Evolutionary conservation across 2,888 invertebrate species (phyloP).

Genomic region (Euphydryas editha): DNA sequence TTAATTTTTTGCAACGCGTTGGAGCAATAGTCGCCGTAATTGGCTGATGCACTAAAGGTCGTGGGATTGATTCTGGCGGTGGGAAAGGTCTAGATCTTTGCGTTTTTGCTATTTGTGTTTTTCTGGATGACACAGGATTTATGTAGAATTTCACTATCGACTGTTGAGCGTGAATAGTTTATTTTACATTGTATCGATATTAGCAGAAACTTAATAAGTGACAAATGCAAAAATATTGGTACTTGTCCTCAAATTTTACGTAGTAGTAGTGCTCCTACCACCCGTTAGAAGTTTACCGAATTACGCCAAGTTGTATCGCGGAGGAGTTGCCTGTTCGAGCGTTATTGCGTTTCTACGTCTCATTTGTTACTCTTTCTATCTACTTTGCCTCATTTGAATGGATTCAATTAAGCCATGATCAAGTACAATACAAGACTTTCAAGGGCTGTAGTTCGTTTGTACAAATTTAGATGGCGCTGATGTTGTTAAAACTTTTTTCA

Average conservation of each 20-base stretch:
- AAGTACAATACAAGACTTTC: constrained; percentile 7
- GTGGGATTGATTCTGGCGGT: too few relatives aligned
- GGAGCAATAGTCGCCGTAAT: too few relatives aligned
- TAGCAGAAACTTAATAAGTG: neutral
- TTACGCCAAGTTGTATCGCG: constrained; percentile 36
- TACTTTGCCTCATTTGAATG: constrained; percentile 33
- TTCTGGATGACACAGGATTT: too few relatives aligned
- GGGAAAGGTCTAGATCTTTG: too few relatives aligned
- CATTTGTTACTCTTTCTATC: constrained; percentile 30
- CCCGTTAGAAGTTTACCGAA: constrained; percentile 42
- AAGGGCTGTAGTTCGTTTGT: neutral
- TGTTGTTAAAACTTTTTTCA: neutral
- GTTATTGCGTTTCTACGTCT: constrained; percentile 34
- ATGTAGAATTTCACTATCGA: too few relatives aligned
- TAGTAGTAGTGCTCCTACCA: constrained; percentile 16
- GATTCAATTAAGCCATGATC: constrained; percentile 28
- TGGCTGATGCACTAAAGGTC: too few relatives aligned
- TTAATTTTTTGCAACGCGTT: too few relatives aligned
- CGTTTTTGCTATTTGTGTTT: too few relatives aligned
- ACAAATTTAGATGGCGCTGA: neutral
- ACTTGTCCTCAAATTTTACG: neutral
- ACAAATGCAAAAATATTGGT: neutral
- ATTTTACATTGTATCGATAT: too few relatives aligned
- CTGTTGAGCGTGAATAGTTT: too few relatives aligned
- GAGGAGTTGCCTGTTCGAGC: constrained; percentile 28